phyloP scores from a whole-genome alignment of 2,888 invertebrate species.

The Marasmarcha lunaedactyla region DNA sequence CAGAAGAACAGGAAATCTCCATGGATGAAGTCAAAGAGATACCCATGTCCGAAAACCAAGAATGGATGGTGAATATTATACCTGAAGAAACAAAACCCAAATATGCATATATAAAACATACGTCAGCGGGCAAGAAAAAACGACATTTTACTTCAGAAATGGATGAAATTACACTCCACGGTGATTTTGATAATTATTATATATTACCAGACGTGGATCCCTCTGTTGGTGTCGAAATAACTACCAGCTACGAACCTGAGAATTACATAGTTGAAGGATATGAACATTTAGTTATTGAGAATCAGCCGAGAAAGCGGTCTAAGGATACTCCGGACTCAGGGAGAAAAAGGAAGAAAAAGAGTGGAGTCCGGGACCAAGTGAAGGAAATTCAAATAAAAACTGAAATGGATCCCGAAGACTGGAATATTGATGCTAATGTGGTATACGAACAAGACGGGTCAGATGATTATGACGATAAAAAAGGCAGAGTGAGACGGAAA shows the following conservation, averaged over 20 bases:
- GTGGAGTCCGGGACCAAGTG: conserved; percentile 21
- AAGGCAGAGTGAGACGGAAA: conserved; percentile 50
- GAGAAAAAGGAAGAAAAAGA: conserved; percentile 33
- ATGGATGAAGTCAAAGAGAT: conserved; percentile 60
- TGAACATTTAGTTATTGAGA: conserved; percentile 43
- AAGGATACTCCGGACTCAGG: conserved; percentile 25
- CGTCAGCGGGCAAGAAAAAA: conserved; percentile 49
- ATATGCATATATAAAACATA: conserved; percentile 58
- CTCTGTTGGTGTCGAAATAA: conserved; percentile 49
- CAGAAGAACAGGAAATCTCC: conserved; percentile 55
- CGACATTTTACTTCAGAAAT: conserved; percentile 53
- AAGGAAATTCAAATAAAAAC: conserved; percentile 25
- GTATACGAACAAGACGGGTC: conserved; percentile 37
- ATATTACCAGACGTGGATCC: conserved; percentile 59
- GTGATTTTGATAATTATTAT: conserved; percentile 58
- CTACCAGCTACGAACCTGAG: conserved; percentile 54
- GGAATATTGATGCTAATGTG: conserved; percentile 45
- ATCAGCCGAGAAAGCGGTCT: conserved; percentile 39
- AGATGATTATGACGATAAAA: conserved; percentile 48
- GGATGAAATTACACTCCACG: conserved; percentile 50
- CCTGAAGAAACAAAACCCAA: conserved; percentile 46
- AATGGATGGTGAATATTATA: conserved; percentile 56
- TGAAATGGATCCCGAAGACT: conserved; percentile 33
- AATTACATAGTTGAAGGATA: conserved; percentile 54
- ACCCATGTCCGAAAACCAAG: conserved; percentile 29